Evolutionary conservation across 1,140 invertebrate species (phyloP).

Genomic region (Orchestia grillus): DNA sequence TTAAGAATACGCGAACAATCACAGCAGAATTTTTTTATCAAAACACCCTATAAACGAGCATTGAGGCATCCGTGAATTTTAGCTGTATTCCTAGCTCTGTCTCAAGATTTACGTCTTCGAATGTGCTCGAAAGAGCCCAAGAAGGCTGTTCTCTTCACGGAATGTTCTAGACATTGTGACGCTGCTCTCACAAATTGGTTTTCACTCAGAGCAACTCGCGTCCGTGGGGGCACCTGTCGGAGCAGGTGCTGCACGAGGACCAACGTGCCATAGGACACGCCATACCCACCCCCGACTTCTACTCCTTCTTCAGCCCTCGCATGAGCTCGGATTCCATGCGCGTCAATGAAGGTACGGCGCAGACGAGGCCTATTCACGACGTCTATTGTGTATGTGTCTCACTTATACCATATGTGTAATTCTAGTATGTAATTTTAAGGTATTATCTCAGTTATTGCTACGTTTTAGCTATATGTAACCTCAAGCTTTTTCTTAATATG

Average conservation of each 20-base stretch:
- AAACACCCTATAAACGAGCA: too few relatives aligned
- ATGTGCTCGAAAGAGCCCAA: background rate
- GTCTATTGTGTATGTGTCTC: too few relatives aligned
- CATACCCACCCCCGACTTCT: slow-evolving; percentile 2
- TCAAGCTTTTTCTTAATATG: too few relatives aligned
- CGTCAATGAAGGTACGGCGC: background rate
- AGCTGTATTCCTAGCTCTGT: background rate
- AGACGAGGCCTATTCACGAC: background rate
- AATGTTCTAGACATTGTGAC: background rate
- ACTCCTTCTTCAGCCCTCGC: slow-evolving; percentile 5
- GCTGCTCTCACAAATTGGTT: too few relatives aligned
- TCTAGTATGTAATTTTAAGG: too few relatives aligned
- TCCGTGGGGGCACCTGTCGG: slow-evolving; percentile 61
- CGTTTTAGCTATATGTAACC: too few relatives aligned
- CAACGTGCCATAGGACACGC: background rate
- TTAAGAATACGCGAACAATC: background rate
- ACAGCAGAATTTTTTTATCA: background rate
- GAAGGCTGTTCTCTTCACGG: background rate
- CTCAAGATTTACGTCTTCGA: background rate
- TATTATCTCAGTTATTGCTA: too few relatives aligned
- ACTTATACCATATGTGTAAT: too few relatives aligned
- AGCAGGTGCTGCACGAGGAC: slow-evolving; percentile 14
- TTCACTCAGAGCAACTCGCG: slow-evolving; percentile 61
- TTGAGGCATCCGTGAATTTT: background rate
- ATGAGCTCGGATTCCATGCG: background rate